Conservation (phyloP, 92 coral and sea anemone species). For the Phenganax subtilis region DNA sequence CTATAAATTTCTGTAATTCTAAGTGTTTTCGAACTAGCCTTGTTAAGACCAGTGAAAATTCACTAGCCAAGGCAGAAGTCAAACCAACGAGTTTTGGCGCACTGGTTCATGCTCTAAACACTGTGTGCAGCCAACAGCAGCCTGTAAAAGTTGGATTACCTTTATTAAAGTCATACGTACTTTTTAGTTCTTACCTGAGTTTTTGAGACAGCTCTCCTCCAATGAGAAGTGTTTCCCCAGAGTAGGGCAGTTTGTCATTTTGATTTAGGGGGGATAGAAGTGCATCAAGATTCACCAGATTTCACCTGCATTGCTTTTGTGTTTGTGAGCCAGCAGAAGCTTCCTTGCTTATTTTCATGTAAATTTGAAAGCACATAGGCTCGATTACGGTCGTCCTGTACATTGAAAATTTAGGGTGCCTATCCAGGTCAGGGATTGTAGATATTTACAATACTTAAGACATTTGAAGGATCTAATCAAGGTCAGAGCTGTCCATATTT, state of each 20-base stretch:
- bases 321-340: constrained; percentile 73
- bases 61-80: too few relatives aligned
- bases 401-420: background rate
- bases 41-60: too few relatives aligned
- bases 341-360: constrained; percentile 46
- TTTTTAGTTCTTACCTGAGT: constrained; percentile 58
- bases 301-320: constrained; percentile 56
- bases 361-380: constrained; percentile 80
- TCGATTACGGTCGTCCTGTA: constrained; percentile 47
- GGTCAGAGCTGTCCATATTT: too few relatives aligned
- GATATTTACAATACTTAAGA: too few relatives aligned
- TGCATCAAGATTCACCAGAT: constrained; percentile 51
- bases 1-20: too few relatives aligned
- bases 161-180: background rate
- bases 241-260: constrained; percentile 55
- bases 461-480: too few relatives aligned
- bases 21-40: too few relatives aligned
- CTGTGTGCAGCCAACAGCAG: too few relatives aligned
- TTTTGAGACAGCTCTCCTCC: constrained; percentile 80
- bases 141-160: too few relatives aligned
- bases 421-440: background rate
- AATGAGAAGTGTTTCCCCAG: constrained; percentile 68
- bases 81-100: too few relatives aligned
- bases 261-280: constrained; percentile 60
- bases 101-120: too few relatives aligned